Base-by-base conservation (phyloP, 2,113 vertebrate genomes). In the Podocnemis expansa region DNA sequence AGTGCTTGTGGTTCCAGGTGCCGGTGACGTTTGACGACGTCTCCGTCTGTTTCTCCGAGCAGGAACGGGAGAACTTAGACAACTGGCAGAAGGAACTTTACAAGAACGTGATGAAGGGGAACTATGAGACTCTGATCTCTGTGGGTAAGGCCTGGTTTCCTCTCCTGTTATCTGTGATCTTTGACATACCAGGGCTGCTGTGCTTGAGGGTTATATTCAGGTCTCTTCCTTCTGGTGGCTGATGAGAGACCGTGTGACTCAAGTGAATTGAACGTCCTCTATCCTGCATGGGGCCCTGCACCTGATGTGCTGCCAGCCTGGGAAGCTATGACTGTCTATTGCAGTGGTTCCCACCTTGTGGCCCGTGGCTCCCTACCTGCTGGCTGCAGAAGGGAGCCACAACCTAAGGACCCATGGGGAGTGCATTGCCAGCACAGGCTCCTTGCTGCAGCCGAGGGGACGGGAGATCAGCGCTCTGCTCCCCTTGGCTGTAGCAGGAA, bases 61-160 rank as follows among this genome's bases (percentile, higher is more conserved):
- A 90, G 91, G 97, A 97, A 85, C 96, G 95, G 96, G 95, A 88
- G 38, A 95, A 92, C 27, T 86, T 96, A 93, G 96, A 96, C 11
- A 90, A 88, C 31, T 94, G 96, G 96, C 97, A 96, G 92, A 96
- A 94, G 88, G 97, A 97, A 47, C 94, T 94, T 11, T 97, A 96
- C 91, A 97, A 96, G 93, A 95, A 96, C 2, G 87, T 97, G 90
- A 95, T 95, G 97, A 82, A 95, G 55, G 96, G 96, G 92, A 97
- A 95, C 84, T 96, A 96, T 0, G 96, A 97, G 83, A 95, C 96
- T 0, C 80, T 97, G 85, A 94, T 97, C 63, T 97, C 97, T 7
- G 95, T 96, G 92, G 97, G 97, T 97, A 88, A 97, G 94, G 88
- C 80, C 2, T 34, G 21, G 9, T 76, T 27, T 45, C 5, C 56